Conservation (phyloP, 1,140 invertebrate genomes). For the Ceratitis capitata region DNA sequence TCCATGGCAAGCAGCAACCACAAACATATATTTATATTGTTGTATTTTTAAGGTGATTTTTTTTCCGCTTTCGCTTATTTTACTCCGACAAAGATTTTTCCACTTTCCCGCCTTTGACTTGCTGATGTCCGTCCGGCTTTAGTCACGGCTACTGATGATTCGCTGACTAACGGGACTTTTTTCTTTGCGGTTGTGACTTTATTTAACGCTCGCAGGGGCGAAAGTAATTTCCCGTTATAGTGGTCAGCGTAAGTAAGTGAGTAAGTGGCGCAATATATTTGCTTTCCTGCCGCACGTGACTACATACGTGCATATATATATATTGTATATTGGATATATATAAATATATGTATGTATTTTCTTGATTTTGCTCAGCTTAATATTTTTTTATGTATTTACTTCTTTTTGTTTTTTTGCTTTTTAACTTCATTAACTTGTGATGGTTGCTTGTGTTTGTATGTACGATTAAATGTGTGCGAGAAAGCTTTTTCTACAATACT, state of each 20-base stretch:
- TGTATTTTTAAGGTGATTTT: not conserved
- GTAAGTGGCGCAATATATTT: conserved; percentile 34
- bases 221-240: not conserved
- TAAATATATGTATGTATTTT: no score
- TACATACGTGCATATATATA: no score
- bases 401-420: no score
- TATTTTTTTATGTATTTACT: conserved; percentile 32
- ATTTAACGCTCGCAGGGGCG: conserved; percentile 3
- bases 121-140: conserved; percentile 2
- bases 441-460: not conserved
- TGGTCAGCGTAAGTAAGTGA: not conserved
- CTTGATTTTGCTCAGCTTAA: not conserved
- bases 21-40: not conserved
- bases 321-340: no score
- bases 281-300: conserved; percentile 10
- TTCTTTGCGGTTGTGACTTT: not conserved
- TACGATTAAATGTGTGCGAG: not conserved
- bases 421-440: not conserved
- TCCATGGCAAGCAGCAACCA: not conserved
- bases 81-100: not conserved
- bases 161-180: not conserved
- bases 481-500: not conserved
- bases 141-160: not conserved
- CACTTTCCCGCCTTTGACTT: conserved; percentile 22
- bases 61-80: not conserved